Evolutionary conservation across 2,797 vertebrate species (phyloP).

Genomic region (Hemitrygon akajei): DNA sequence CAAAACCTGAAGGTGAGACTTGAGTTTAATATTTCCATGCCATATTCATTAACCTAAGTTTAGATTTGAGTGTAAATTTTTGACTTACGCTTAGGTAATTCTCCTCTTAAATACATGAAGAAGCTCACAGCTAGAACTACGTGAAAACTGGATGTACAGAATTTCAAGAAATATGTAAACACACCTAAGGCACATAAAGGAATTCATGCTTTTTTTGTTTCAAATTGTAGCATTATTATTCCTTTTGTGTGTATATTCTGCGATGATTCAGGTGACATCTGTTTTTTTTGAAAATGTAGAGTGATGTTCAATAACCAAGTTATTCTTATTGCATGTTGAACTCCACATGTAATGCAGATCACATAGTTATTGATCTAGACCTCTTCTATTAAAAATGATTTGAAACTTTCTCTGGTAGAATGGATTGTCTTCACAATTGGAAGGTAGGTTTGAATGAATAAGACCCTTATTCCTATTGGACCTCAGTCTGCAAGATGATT

Average conservation of each 20-base stretch:
- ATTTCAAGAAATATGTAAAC: neutral
- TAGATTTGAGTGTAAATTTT: neutral
- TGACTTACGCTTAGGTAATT: neutral
- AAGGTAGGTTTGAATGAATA: neutral
- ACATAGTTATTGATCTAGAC: neutral
- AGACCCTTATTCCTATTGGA: neutral
- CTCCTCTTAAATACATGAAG: neutral
- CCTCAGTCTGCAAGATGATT: neutral
- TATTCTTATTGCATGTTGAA: neutral
- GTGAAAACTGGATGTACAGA: neutral
- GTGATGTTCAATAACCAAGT: neutral
- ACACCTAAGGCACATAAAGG: neutral
- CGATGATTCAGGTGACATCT: neutral
- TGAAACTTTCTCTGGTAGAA: neutral
- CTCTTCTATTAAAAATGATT: neutral
- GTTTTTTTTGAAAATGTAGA: neutral
- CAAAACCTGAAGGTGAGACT: neutral
- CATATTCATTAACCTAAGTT: constrained; percentile 17
- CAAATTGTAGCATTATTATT: neutral
- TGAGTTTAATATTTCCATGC: neutral
- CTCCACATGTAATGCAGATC: neutral
- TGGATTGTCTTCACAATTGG: neutral
- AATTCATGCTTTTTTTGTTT: neutral
- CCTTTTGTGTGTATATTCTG: neutral
- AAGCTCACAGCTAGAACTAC: neutral